Base-by-base conservation (phyloP, 2,888 invertebrate genomes). In the Amitus sp. region DNA sequence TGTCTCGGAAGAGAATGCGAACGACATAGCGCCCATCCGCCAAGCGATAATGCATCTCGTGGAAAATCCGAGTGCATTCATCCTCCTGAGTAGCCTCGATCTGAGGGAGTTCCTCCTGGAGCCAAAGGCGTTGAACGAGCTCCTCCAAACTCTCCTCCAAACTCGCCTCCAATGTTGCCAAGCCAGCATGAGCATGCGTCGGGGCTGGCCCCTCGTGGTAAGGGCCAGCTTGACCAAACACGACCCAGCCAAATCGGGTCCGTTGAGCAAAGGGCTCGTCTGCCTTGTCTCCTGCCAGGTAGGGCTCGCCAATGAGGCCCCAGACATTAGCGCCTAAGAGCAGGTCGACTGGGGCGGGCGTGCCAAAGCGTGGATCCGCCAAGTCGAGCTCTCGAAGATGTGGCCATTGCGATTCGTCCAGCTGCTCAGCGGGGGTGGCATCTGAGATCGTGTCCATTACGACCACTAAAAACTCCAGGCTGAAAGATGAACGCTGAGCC, bases 21-120 rank as follows among this genome's bases (percentile, higher is more conserved):
- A 46, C 27, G 17, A 39, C 28, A 19, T 46, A 53, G 6, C 27
- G 7, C 0, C 34, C 33, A 1, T 34, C 10, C 1, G 13, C 1
- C n/a, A 15, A 9, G 1, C 20, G 39, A 1, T 9, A 12, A 10
- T 18, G 20, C 1, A 23, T 12, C 37, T 20, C 2, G 18, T 23
- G 15, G 12, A 47, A 53, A n/a, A 19, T 23, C 9, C 28, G 15
- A 7, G 34, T 40, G n/a, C 53, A 53, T n/a, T 34, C 37, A 6
- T 53, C 17, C n/a, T 53, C 27, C 2, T 2, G 9, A 10, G 12
- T 9, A 20, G 13, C 17, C 2, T 2, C 6, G 19, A 13, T 19
- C 37, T 46, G 18, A 2, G 53, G 46, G 7, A 54, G 6, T 17
- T 54, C 54, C 10, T 60, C 60, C 23, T 49, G 45, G 9, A 19